Conservation (phyloP, 1,140 invertebrate species). For the Amyelois transitella region DNA sequence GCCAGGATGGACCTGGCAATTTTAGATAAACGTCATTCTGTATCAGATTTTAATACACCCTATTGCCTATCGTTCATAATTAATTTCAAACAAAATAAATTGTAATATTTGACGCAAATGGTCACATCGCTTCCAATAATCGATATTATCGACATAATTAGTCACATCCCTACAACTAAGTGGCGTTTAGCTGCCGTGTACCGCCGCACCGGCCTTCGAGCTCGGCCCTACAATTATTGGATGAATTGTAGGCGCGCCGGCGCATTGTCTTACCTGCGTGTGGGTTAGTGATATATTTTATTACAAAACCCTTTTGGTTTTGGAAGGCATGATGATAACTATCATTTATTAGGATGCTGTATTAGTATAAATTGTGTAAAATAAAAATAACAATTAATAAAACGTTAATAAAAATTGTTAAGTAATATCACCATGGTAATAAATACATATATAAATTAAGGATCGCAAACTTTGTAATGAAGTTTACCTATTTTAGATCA, state of each 20-base stretch:
- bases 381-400: background rate
- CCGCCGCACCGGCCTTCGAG: constrained; percentile 19
- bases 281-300: constrained; percentile 8
- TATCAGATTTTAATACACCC: too few relatives aligned
- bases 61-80: background rate
- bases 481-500: too few relatives aligned
- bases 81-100: background rate
- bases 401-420: too few relatives aligned
- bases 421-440: too few relatives aligned
- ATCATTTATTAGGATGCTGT: too few relatives aligned
- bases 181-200: constrained; percentile 33
- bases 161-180: constrained; percentile 27
- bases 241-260: constrained; percentile 32
- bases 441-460: too few relatives aligned
- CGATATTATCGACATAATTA: constrained; percentile 16
- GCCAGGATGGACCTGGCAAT: too few relatives aligned
- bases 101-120: background rate
- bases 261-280: constrained; percentile 26
- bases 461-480: too few relatives aligned
- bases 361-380: background rate
- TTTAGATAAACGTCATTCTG: too few relatives aligned
- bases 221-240: constrained; percentile 34
- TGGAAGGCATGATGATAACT: background rate
- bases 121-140: constrained; percentile 3
- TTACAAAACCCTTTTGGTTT: background rate